These are phyloP conservation scores for Drosophila obscura DNA, from an alignment of 1,140 invertebrate species.

Conservation along the genomic window DNA sequence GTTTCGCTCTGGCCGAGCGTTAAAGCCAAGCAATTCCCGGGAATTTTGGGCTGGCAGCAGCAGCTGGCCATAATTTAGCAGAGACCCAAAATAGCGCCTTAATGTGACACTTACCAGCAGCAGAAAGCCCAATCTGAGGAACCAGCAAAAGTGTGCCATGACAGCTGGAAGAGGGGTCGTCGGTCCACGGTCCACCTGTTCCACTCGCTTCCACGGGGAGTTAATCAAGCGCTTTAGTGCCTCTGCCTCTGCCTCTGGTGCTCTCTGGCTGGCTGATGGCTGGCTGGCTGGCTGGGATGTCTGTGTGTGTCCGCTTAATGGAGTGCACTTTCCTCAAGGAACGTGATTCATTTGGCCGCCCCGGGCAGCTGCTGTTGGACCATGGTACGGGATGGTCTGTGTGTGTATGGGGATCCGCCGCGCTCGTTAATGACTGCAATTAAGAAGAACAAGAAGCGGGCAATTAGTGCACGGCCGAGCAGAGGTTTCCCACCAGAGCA, in stretches of 20 bases:
- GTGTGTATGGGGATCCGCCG: background rate
- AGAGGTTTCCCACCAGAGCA: slow-evolving; percentile 2
- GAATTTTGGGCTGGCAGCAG: slow-evolving; percentile 12
- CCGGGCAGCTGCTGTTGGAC: slow-evolving; percentile 53
- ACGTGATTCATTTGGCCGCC: slow-evolving; percentile 66
- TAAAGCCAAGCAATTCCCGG: slow-evolving; percentile 18
- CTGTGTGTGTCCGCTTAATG: slow-evolving; percentile 43
- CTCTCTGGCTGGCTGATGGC: slow-evolving; percentile 10
- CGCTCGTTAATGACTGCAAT: slow-evolving; percentile 68
- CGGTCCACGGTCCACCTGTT: slow-evolving; percentile 30
- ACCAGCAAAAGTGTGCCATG: slow-evolving; percentile 82
- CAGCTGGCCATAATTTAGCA: slow-evolving; percentile 35
- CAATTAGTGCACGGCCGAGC: slow-evolving; percentile 43
- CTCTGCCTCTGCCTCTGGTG: background rate
- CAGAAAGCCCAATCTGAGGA: slow-evolving; percentile 69
- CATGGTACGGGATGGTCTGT: slow-evolving; percentile 35
- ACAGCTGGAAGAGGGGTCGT: slow-evolving; percentile 30
- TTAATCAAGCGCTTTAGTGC: slow-evolving; percentile 54
- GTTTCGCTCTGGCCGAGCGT: too few relatives aligned
- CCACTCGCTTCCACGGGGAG: slow-evolving; percentile 24
- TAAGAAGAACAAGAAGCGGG: slow-evolving; percentile 58
- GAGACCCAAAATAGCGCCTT: slow-evolving; percentile 10
- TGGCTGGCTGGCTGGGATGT: background rate
- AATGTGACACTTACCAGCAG: slow-evolving; percentile 70
- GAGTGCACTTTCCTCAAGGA: slow-evolving; percentile 56